A percentile compares a stretch with the other conserved stretches of the same genome.
phyloP scores from a whole-genome alignment of 2,113 vertebrate genomes.

The Salvator merianae region DNA sequence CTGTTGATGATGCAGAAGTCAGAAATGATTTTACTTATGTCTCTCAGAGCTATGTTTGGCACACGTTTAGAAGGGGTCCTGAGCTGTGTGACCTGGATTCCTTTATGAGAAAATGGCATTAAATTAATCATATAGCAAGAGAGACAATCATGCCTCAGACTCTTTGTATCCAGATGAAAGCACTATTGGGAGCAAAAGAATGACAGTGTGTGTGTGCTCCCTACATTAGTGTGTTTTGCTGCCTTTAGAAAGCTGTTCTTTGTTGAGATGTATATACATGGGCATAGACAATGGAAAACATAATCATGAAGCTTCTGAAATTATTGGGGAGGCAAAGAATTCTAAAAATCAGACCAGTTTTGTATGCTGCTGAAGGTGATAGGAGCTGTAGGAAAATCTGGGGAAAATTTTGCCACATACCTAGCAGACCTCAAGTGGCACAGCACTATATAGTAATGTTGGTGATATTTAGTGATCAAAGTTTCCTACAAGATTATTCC shows the following conservation, averaged over 20 bases:
- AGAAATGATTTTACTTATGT: conserved; percentile 4
- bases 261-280: neutral
- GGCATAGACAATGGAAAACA: neutral
- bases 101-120: neutral
- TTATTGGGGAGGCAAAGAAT: no score
- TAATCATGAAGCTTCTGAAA: neutral
- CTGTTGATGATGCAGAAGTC: conserved; percentile 26
- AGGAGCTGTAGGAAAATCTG: neutral
- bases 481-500: neutral
- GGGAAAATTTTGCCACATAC: neutral
- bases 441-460: neutral
- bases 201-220: neutral
- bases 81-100: conserved; percentile 6
- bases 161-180: conserved; percentile 32
- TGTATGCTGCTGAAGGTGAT: no score
- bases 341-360: neutral
- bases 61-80: neutral
- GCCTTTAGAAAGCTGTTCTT: neutral
- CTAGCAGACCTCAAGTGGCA: neutral
- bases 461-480: neutral
- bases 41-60: neutral
- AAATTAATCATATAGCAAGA: neutral
- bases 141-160: conserved; percentile 3
- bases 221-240: neutral
- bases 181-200: conserved; percentile 6